phyloP scores from a whole-genome alignment of 2,888 invertebrate genomes.

The Oscheius onirici region DNA sequence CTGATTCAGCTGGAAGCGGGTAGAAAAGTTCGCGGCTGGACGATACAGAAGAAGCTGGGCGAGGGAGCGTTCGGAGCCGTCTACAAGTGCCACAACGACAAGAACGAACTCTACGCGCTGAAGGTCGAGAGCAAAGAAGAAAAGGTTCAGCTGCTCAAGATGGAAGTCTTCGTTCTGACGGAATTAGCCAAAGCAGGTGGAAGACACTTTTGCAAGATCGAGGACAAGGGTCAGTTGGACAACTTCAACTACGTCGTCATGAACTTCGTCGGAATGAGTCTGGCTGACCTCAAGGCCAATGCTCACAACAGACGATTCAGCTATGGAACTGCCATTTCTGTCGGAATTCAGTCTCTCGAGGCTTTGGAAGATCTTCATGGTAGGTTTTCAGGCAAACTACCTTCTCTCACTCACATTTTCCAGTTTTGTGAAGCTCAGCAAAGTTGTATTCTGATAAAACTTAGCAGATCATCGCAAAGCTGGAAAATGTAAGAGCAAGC shows the following conservation, averaged over 20 bases:
- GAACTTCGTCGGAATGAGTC: slow-evolving; percentile 62
- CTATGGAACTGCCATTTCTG: slow-evolving; percentile 60
- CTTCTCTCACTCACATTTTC: no score
- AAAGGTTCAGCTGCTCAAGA: slow-evolving; percentile 63
- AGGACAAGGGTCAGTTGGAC: slow-evolving; percentile 64
- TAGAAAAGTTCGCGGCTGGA: slow-evolving; percentile 59
- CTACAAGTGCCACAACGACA: slow-evolving; percentile 59
- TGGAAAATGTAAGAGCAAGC: no score
- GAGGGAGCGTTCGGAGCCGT: slow-evolving; percentile 66
- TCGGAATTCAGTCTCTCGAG: slow-evolving; percentile 50
- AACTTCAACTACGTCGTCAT: slow-evolving; percentile 68
- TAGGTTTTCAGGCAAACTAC: no score
- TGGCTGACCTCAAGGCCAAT: slow-evolving; percentile 48
- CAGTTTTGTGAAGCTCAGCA: no score
- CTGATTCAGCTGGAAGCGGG: slow-evolving; percentile 61
- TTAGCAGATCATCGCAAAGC: no score
- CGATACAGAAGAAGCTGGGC: slow-evolving; percentile 63
- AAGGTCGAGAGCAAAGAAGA: slow-evolving; percentile 62
- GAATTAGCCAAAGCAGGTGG: slow-evolving; percentile 62
- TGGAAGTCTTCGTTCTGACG: slow-evolving; percentile 67
- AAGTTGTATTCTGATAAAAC: no score
- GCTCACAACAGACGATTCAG: slow-evolving; percentile 49
- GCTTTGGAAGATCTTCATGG: slow-evolving; percentile 66
- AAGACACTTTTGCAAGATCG: slow-evolving; percentile 68
- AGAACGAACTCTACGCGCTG: slow-evolving; percentile 58